Conservation (phyloP, 1,140 invertebrate genomes). For the Aphelenchoides besseyi region DNA sequence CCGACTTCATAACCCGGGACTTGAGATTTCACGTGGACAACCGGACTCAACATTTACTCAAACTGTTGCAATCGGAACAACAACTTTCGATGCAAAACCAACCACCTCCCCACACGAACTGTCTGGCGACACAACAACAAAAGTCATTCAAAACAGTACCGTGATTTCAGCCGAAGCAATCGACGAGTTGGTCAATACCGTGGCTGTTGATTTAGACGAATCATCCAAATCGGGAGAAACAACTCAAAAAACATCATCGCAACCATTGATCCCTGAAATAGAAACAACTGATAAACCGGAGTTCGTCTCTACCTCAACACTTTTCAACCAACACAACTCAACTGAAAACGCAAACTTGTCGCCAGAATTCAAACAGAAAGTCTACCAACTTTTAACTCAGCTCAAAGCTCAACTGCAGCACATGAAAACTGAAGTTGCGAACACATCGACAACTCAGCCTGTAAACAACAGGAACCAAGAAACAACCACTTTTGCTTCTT, state of each 20-base stretch:
- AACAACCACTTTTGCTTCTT: not conserved
- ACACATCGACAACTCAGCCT: not conserved
- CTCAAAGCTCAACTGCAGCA: slow-evolving; percentile 14
- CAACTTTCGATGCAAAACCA: not conserved
- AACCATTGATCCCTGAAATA: too few species aligned
- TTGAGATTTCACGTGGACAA: not conserved
- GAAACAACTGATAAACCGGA: too few species aligned
- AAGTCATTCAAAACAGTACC: not conserved
- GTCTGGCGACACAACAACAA: not conserved
- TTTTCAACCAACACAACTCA: not conserved
- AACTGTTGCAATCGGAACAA: not conserved
- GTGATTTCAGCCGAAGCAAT: not conserved
- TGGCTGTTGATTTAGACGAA: not conserved
- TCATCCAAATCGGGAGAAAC: too few species aligned
- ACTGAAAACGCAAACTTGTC: not conserved
- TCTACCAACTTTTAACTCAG: not conserved
- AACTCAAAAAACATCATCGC: too few species aligned
- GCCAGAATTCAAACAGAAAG: slow-evolving; percentile 6
- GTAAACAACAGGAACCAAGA: not conserved
- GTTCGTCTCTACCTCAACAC: too few species aligned
- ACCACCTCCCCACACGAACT: not conserved
- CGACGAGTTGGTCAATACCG: not conserved
- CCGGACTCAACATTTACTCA: not conserved
- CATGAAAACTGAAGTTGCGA: slow-evolving; percentile 11
- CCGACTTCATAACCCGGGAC: not conserved